phyloP scores from a whole-genome alignment of 2,797 vertebrate species.

The Sphenodon punctatus region DNA sequence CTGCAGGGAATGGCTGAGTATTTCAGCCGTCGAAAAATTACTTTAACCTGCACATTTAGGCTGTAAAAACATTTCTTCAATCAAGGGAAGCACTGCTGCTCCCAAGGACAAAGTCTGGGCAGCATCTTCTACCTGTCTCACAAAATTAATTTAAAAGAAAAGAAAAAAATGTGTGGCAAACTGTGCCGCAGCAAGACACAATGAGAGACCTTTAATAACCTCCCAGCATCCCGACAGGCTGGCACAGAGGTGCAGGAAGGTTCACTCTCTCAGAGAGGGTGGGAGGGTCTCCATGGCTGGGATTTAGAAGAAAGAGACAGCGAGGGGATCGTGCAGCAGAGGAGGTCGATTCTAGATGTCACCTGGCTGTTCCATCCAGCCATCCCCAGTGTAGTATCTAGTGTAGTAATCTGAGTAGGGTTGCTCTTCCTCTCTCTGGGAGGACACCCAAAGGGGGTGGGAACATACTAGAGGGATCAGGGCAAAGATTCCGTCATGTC shows the following conservation, averaged over 20 bases:
- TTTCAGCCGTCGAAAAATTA: constrained; percentile 39
- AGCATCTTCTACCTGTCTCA: constrained; percentile 29
- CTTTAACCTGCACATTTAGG: constrained; percentile 29
- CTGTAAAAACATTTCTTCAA: constrained; percentile 59
- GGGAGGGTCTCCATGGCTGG: neutral
- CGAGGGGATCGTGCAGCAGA: neutral
- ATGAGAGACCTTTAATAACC: neutral
- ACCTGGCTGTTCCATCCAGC: too few relatives aligned
- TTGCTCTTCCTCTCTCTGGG: too few relatives aligned
- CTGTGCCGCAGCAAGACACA: neutral
- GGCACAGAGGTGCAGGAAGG: neutral
- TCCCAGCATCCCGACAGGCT: neutral
- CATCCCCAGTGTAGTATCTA: too few relatives aligned
- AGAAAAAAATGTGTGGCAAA: neutral
- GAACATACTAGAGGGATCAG: too few relatives aligned
- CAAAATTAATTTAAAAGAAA: constrained; percentile 60
- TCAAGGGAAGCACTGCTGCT: constrained; percentile 31
- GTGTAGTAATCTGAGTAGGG: too few relatives aligned
- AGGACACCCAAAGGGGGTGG: too few relatives aligned
- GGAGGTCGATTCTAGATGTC: too few relatives aligned
- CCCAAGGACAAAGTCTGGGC: constrained; percentile 56
- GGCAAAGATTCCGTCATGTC: too few relatives aligned
- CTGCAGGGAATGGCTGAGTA: neutral
- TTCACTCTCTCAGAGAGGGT: neutral
- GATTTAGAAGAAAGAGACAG: neutral